phyloP scores from a whole-genome alignment of 2,888 invertebrate genomes.

The Nomada ruficornis region DNA sequence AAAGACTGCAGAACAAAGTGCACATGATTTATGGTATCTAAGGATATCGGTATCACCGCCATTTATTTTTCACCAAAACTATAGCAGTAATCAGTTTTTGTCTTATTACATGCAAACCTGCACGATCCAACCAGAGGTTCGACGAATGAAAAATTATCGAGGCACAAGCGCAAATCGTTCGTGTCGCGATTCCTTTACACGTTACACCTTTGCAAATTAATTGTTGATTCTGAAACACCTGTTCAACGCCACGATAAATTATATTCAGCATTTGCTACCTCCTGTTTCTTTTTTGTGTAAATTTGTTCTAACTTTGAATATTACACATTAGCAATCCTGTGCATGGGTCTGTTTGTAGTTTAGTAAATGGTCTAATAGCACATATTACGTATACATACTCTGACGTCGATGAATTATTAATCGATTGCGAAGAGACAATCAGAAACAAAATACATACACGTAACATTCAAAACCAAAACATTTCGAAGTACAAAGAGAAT shows the following conservation, averaged over 20 bases:
- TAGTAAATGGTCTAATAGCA: no score
- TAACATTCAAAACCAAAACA: background rate
- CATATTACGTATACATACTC: background rate
- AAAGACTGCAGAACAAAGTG: no score
- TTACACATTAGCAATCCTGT: background rate
- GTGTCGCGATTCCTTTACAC: background rate
- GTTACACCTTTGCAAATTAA: background rate
- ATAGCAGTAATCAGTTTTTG: no score
- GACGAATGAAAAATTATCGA: constrained; percentile 32
- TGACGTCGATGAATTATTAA: constrained; percentile 8
- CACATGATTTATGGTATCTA: no score
- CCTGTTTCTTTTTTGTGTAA: background rate
- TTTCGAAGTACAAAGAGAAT: background rate
- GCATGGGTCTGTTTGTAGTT: background rate
- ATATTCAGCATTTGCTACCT: no score
- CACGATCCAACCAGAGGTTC: constrained; percentile 25
- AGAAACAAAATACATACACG: background rate
- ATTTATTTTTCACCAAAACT: no score
- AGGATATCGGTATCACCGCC: no score
- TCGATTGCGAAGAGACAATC: background rate
- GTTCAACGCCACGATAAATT: background rate
- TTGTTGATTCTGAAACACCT: background rate
- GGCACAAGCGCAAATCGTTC: constrained; percentile 35
- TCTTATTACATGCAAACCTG: background rate
- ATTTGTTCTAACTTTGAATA: background rate